Conservation (phyloP, 2,113 vertebrate genomes). For the Trogon melanurus region DNA sequence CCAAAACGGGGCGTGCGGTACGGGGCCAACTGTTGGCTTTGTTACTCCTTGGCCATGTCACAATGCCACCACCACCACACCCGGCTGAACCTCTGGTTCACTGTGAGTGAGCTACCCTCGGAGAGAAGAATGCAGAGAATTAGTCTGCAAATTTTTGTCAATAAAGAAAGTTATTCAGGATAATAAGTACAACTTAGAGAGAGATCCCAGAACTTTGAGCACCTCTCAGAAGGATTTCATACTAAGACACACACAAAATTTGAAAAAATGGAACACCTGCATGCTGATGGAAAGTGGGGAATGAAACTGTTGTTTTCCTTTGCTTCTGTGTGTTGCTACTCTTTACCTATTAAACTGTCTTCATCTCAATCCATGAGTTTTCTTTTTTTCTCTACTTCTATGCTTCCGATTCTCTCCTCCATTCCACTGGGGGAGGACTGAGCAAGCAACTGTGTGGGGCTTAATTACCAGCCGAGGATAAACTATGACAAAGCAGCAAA, state of each 20-base stretch:
- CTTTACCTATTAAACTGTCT: too few relatives aligned
- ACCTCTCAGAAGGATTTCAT: not conserved
- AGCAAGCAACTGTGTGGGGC: too few relatives aligned
- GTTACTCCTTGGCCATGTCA: not conserved
- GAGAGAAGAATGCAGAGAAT: not conserved
- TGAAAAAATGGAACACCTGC: not conserved
- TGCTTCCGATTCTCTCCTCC: too few relatives aligned
- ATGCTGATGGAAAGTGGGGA: too few relatives aligned
- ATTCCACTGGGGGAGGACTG: too few relatives aligned
- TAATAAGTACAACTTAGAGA: not conserved
- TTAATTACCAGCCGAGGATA: too few relatives aligned
- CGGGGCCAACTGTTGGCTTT: not conserved
- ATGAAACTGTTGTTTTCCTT: too few relatives aligned
- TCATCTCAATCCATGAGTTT: too few relatives aligned
- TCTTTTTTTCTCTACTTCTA: too few relatives aligned
- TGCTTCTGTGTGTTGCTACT: too few relatives aligned
- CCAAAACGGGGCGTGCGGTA: not conserved
- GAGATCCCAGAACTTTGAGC: not conserved
- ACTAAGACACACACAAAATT: not conserved
- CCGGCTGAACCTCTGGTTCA: not conserved
- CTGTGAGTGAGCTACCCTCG: not conserved
- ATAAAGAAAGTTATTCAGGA: not conserved
- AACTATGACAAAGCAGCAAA: too few relatives aligned
- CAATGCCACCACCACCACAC: too few relatives aligned
- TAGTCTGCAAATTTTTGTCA: not conserved